Evolutionary conservation across 2,113 vertebrate genomes (phyloP), one percentile per base, ranked within the genome.

Genomic region (Gallinago undulata): DNA sequence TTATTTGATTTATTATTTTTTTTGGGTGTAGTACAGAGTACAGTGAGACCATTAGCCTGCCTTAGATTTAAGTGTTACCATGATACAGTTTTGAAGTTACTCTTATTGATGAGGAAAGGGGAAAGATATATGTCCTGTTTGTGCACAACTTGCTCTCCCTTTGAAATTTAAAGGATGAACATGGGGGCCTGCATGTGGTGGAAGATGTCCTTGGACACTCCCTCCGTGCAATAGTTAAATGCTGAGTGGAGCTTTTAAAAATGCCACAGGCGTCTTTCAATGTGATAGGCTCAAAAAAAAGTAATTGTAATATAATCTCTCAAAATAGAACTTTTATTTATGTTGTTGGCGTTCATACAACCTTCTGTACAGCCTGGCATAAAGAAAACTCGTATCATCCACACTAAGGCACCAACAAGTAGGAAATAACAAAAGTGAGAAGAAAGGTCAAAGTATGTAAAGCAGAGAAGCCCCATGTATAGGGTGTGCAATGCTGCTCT

Each of bases 401-500:
- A 30, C 7, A 7, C 1, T 0, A 3, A n/a, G 33, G 7, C 69
- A 66, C 9, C 35, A 64, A 30, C 10, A 55, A 66, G 28, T 10
- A 69, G 51, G 41, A 78, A 76, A n/a, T 18, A 72, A 16, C 6
- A 21, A 10, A 19, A 51, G 11, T 1, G 17, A 62, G 56, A 37
- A 67, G 56, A 75, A 12, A 9, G 50, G 33, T 55, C 15, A 9
- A 66, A 31, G 31, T 16, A 47, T 9, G 17, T 13, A 13, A 37
- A 59, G 8, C 6, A 33, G 66, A 72, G 75, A 5, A 17, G 19
- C 22, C 19, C 7, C 19, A 2, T 0, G 0, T 23, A 11, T 3
- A 17, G 51, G 14, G 25, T 80, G 22, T 74, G 25, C n/a, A 50
- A 11, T 1, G 1, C 4, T 77, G 10, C 18, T 83, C 41, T 67